Base-by-base conservation (phyloP, 2,113 vertebrate species). In the Oplegnathus fasciatus region DNA sequence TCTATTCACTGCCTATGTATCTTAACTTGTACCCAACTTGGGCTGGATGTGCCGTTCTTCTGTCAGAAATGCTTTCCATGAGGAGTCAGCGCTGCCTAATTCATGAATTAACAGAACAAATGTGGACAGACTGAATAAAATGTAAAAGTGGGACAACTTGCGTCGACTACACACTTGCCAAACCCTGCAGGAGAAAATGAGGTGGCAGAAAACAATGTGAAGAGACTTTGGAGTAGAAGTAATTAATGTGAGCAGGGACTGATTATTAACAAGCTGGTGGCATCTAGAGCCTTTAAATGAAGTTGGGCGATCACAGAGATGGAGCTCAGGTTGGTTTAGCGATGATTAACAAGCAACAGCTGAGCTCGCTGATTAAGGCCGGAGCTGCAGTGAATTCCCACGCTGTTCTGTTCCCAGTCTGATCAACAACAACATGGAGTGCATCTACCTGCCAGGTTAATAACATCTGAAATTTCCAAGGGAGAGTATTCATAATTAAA, bases 281-380 rank as follows among this genome's bases (percentile, higher is more conserved):
- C 54, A 87, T 85, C 65, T 58, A 50, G 44, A 81, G 77, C 48
- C 55, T 85, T 86, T 75, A 78, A 80, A 85, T 88, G 48, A 77
- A 60, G 30, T 70, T 83, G 72, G 57, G 28, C 2, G 11, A 75
- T 77, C 44, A 62, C 44, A 44, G 78, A 81, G 66, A 69, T 42
- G 66, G 72, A 85, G 80, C 88, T 80, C 87, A 83, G 88, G 64
- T 90, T 82, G 82, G 57, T 78, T 75, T 17, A 50, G 26, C 40
- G 60, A 40, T 90, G 66, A 91, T 83, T 85, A 87, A 84, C 80
- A 82, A 68, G 72, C 65, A 70, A 74, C 82, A 88, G 81, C 85
- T 88, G 87, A 87, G 78, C 85, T 84, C 75, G 75, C 60, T 62
- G 60, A 88, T 82, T 42, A 7, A 76, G 69, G 22, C 37, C 64